Conservation (phyloP, 2,113 vertebrate genomes). For the Antigone vipio region DNA sequence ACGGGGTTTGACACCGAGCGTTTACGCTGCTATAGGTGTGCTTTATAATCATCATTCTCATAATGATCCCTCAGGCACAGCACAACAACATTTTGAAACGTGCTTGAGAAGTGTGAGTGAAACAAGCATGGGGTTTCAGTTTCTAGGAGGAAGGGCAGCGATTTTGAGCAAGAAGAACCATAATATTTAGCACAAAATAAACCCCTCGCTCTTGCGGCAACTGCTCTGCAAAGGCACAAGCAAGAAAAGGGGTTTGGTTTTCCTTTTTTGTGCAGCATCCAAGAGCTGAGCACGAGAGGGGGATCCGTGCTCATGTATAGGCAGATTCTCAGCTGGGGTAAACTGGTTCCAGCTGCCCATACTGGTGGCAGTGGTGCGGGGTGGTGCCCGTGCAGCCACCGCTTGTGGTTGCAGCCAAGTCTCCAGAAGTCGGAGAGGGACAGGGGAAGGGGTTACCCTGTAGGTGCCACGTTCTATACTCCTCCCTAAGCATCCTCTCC, state of each 20-base stretch:
- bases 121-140: conserved; percentile 13
- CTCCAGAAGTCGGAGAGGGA: neutral
- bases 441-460: neutral
- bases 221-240: neutral
- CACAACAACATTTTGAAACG: neutral
- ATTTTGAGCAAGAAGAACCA: conserved; percentile 39
- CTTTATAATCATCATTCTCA: neutral
- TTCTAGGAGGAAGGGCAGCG: conserved; percentile 15
- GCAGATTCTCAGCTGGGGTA: neutral
- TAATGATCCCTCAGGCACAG: conserved; percentile 1
- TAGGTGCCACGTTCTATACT: neutral
- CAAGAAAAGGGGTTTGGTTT: neutral
- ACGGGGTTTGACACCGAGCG: neutral
- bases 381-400: neutral
- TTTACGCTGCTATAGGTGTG: neutral
- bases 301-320: neutral
- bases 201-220: neutral
- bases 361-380: neutral
- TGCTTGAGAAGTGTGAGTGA: conserved; percentile 8
- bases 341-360: neutral
- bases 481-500: neutral
- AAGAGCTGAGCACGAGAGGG: neutral
- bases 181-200: neutral
- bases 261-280: neutral
- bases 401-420: neutral